Conservation (phyloP, 2,797 vertebrate species). For the Acomys russatus region DNA sequence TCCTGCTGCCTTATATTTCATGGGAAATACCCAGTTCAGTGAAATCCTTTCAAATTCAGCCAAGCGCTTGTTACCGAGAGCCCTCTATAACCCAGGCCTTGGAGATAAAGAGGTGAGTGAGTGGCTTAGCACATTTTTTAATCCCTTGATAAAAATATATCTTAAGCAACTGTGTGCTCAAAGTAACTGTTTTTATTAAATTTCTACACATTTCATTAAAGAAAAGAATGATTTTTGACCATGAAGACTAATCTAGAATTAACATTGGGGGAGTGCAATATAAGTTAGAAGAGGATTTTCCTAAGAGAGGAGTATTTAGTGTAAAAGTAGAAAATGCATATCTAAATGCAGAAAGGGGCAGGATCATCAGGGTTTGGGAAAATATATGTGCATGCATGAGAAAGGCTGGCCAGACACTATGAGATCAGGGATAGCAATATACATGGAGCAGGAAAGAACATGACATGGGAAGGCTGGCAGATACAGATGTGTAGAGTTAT, state of each 20-base stretch:
- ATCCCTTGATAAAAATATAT: background rate
- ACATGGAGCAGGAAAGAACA: too few relatives aligned
- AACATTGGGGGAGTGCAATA: background rate
- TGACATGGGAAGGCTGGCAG: too few relatives aligned
- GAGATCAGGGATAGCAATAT: background rate
- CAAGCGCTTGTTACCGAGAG: background rate
- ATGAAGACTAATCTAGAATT: background rate
- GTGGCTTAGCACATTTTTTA: background rate
- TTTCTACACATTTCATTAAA: background rate
- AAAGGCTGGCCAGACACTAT: background rate
- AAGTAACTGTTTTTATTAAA: background rate
- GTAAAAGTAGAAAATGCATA: background rate
- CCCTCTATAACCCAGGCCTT: background rate
- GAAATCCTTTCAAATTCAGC: background rate
- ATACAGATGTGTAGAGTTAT: background rate
- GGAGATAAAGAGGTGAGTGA: background rate
- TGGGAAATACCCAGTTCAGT: background rate
- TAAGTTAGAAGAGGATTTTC: background rate
- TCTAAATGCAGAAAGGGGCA: background rate
- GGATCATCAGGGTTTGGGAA: too few relatives aligned
- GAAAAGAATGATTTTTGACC: background rate
- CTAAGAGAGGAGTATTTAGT: background rate
- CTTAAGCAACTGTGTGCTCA: background rate
- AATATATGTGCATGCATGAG: too few relatives aligned
- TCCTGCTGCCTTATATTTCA: background rate